Evolutionary conservation across 2,113 vertebrate genomes (phyloP), one percentile per base, ranked within the genome.

Genomic region (Oncorhynchus nerka): DNA sequence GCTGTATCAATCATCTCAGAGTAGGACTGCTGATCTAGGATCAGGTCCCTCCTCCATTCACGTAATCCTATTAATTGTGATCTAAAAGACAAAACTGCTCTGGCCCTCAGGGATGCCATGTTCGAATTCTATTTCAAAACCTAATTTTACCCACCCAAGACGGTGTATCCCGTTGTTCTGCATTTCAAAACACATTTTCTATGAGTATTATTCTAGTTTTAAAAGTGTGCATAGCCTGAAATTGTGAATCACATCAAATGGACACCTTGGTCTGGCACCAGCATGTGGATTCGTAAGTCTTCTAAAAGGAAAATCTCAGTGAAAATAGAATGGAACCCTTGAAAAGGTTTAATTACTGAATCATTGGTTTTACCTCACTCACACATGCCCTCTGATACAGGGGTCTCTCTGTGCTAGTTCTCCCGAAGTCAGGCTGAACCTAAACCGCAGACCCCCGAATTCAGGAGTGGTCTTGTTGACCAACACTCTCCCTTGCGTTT

Each of bases 401-500:
- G 64, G 76, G 34, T 39, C 34, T 74, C 68, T 69, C 68, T 69
- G 22, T 66, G 4, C 64, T 66, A 28, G 11, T 24, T 22, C 71
- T 78, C 80, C 69, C 22, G 7, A 39, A 39, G 34, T 39, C 34
- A 39, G 34, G 34, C 34, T 39, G 34, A 39, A 39, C 34, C 34
- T 9, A 39, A 39, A 39, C 34, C 7, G 34, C 7, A 39, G 34
- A 39, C 34, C 34, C 6, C 34, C 34, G 34, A 39, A 39, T 84
- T 81, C 51, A 81, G 86, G 80, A 81, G 80, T 76, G 83, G 76
- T 74, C 76, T 76, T 85, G 80, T 85, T 86, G 88, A 91, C 87
- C 87, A 89, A 91, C 86, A 91, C 88, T 83, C 89, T 82, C 76
- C 76, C 87, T 88, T 88, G 81, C 89, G 89, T 80, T 86, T 79